These are phyloP conservation scores for Cairina moschata DNA, from an alignment of 2,113 vertebrate genomes.

Conservation along the genomic window DNA sequence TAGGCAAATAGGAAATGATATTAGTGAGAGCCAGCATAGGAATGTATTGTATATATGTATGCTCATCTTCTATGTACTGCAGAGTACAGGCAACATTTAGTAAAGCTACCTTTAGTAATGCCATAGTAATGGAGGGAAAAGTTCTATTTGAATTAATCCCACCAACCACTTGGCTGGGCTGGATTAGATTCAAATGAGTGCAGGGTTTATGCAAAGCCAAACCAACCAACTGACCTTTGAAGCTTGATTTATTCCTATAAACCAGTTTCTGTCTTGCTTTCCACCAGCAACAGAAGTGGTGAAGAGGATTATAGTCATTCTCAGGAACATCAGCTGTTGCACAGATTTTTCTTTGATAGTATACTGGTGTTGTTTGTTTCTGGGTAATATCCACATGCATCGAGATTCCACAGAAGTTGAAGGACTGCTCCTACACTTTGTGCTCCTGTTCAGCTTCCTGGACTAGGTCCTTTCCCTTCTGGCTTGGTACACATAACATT, in stretches of 20 bases:
- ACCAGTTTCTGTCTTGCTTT: background rate
- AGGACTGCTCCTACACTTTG: background rate
- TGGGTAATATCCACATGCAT: background rate
- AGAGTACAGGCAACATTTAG: background rate
- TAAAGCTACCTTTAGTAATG: background rate
- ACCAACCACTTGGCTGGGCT: background rate
- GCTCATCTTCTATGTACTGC: background rate
- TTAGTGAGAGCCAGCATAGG: background rate
- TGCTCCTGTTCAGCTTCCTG: background rate
- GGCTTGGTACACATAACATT: background rate
- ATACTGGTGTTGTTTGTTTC: background rate
- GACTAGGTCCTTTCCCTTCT: background rate
- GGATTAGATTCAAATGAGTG: background rate
- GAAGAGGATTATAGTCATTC: background rate
- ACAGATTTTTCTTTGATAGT: background rate
- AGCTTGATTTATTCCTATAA: background rate
- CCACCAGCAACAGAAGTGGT: background rate
- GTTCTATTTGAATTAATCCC: background rate
- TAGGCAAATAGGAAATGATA: background rate
- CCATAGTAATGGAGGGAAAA: background rate
- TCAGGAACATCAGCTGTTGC: background rate
- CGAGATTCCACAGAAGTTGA: background rate
- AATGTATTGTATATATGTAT: fast-evolving
- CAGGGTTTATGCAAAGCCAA: background rate
- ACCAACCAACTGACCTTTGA: background rate